Conservation (phyloP, 2,888 invertebrate species). For the Trachelus troglodyta region DNA sequence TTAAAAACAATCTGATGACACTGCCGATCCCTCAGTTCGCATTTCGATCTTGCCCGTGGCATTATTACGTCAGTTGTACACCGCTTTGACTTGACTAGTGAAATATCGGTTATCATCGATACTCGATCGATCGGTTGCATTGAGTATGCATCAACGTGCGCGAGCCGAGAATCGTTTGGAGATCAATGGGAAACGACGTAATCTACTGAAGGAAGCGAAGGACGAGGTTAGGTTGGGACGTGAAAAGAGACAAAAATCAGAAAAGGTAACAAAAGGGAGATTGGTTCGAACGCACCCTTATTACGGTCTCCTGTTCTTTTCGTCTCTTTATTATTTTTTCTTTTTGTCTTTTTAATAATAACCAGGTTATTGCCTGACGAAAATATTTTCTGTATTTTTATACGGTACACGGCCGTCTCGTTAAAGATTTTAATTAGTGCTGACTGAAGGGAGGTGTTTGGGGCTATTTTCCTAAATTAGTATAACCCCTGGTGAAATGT, state of each 20-base stretch:
- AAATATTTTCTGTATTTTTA: neutral
- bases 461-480: neutral
- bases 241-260: conserved; percentile 45
- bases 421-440: neutral
- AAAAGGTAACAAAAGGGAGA: conserved; percentile 45
- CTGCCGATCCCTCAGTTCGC: conserved; percentile 49
- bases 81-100: neutral
- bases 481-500: neutral
- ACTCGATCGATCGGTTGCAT: neutral
- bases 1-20: conserved; percentile 61
- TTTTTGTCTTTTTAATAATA: neutral
- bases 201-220: conserved; percentile 54
- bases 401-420: neutral
- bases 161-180: neutral
- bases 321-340: neutral
- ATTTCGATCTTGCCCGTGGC: conserved; percentile 38
- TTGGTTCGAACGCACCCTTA: neutral
- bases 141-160: neutral
- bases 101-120: neutral
- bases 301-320: neutral
- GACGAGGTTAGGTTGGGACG: conserved; percentile 58
- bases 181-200: conserved; percentile 8
- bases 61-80: neutral
- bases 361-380: neutral
- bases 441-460: neutral